Evolutionary conservation across 2,113 vertebrate genomes (phyloP).

Genomic region (Gobio gobio): DNA sequence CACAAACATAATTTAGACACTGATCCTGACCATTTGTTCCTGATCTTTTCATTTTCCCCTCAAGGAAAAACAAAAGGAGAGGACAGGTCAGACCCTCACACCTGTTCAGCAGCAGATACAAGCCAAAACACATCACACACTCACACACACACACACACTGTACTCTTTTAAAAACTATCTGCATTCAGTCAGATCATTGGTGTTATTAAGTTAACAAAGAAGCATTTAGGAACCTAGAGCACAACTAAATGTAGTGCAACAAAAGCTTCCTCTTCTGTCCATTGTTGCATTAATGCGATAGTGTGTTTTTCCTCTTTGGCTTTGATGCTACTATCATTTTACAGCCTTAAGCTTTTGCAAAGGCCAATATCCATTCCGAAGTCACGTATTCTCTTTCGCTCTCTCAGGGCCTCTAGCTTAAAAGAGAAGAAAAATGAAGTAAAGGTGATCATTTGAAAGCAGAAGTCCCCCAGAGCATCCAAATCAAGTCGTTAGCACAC

Average conservation of each 20-base stretch:
- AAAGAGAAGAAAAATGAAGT: background rate
- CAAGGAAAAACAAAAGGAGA: slow-evolving; percentile 25
- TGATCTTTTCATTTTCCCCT: slow-evolving; percentile 33
- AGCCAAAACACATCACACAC: background rate
- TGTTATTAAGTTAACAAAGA: background rate
- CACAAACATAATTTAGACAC: slow-evolving; percentile 17
- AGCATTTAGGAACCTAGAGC: background rate
- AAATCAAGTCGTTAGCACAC: background rate
- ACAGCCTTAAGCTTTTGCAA: slow-evolving; percentile 3
- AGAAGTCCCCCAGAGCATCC: background rate
- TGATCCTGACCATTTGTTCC: slow-evolving; percentile 37
- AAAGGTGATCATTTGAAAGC: slow-evolving; percentile 8
- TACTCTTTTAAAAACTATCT: background rate
- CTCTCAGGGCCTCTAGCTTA: background rate
- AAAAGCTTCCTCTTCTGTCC: background rate
- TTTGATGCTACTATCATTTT: background rate
- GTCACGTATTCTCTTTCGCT: background rate
- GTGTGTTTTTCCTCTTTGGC: background rate
- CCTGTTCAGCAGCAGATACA: slow-evolving; percentile 20
- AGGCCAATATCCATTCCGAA: background rate
- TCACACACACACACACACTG: background rate
- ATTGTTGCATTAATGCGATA: background rate
- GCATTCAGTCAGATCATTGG: background rate
- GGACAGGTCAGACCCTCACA: slow-evolving; percentile 2
- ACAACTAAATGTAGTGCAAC: slow-evolving; percentile 2